A percentile compares a stretch with the other conserved stretches of the same genome.
These are phyloP conservation scores for Melanotaenia nigrans DNA, from an alignment of 2,797 vertebrate species.

Conservation along the genomic window DNA sequence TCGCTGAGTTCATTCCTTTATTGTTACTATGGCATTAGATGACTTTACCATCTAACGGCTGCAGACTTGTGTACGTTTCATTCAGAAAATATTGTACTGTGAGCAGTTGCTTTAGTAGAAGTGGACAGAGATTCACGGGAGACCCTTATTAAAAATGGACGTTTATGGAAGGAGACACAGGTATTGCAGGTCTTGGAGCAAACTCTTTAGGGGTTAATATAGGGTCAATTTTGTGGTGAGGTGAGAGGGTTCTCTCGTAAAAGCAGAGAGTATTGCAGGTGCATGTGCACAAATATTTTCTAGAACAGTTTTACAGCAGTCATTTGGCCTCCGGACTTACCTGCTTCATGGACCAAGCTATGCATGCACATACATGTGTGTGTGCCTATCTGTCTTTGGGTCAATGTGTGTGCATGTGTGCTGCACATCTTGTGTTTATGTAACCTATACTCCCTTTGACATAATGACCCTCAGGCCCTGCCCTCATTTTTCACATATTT, in stretches of 20 bases:
- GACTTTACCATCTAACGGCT: neutral
- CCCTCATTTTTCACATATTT: constrained; percentile 67
- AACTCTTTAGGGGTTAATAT: constrained; percentile 34
- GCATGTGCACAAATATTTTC: constrained; percentile 45
- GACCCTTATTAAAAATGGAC: constrained; percentile 6
- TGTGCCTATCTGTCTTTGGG: constrained; percentile 13
- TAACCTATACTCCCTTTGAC: constrained; percentile 24
- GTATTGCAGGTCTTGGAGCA: constrained; percentile 19
- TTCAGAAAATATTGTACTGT: neutral
- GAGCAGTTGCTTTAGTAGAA: neutral
- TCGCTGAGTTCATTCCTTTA: neutral
- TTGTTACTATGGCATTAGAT: neutral
- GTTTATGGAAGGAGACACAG: constrained; percentile 31
- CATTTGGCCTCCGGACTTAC: constrained; percentile 56
- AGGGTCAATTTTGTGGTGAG: constrained; percentile 34
- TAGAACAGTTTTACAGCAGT: constrained; percentile 48
- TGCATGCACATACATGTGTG: constrained; percentile 48
- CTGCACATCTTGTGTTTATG: neutral
- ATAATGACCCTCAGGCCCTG: constrained; percentile 48
- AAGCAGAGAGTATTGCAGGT: constrained; percentile 53
- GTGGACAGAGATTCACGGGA: neutral
- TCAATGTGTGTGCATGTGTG: constrained; percentile 16
- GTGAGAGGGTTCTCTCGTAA: constrained; percentile 53
- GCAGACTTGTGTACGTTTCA: neutral
- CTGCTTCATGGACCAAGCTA: constrained; percentile 29